phyloP scores from a whole-genome alignment of 2,113 vertebrate genomes.

The Zeus faber region DNA sequence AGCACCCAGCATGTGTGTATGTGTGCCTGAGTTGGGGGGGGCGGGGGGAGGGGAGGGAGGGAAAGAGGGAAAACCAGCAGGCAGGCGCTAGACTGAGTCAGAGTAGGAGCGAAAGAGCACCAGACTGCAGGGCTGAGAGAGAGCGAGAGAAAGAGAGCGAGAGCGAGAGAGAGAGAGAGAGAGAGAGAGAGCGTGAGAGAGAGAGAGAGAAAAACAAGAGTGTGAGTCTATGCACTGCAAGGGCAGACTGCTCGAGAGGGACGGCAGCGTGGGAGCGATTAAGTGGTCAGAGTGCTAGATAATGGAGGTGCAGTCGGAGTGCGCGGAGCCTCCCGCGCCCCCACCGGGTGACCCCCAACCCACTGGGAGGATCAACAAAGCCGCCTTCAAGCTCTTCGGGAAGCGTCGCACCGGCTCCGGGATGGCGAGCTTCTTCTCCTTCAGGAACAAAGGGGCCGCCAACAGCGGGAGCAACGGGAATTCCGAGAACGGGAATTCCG shows the following conservation, averaged over 20 bases:
- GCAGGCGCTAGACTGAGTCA: constrained; percentile 58
- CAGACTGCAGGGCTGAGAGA: constrained; percentile 58
- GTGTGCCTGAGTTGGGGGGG: background rate
- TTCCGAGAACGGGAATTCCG: constrained; percentile 65
- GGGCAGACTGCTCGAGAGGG: background rate
- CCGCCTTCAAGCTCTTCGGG: constrained; percentile 94
- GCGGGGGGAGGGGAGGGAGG: background rate
- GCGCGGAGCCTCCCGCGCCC: constrained; percentile 77
- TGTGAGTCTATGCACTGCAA: constrained; percentile 1
- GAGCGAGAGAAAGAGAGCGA: constrained; percentile 35
- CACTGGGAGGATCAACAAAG: constrained; percentile 92
- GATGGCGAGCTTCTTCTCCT: constrained; percentile 92
- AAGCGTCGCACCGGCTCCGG: constrained; percentile 84
- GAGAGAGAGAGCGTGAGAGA: constrained; percentile 49
- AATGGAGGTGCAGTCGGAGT: constrained; percentile 89
- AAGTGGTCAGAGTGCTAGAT: constrained; percentile 74
- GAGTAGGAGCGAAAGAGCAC: constrained; percentile 66
- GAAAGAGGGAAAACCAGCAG: constrained; percentile 60
- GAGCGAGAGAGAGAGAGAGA: constrained; percentile 23
- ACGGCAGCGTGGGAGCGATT: constrained; percentile 29
- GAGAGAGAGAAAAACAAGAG: constrained; percentile 41
- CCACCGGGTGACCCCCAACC: constrained; percentile 81
- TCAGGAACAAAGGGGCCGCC: constrained; percentile 86
- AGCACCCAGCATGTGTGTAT: constrained; percentile 66
- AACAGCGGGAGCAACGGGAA: constrained; percentile 65